phyloP scores from a whole-genome alignment of 2,888 invertebrate species.

The Brachylomia viminalis region DNA sequence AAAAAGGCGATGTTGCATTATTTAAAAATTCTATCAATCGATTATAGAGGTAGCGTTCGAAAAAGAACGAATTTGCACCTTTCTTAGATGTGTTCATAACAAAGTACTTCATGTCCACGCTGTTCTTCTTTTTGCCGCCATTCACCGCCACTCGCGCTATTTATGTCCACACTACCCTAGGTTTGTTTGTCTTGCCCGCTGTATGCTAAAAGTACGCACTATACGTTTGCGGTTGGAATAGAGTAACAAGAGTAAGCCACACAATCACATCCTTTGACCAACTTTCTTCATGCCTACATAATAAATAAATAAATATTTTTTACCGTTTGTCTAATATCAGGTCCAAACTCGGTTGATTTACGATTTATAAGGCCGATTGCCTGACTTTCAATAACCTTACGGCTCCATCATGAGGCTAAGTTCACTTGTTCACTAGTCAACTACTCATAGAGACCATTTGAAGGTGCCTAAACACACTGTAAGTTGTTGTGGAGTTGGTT shows the following conservation, averaged over 20 bases:
- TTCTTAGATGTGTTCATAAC: not conserved
- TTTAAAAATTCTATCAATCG: slow-evolving; percentile 17
- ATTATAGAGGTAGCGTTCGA: slow-evolving; percentile 20
- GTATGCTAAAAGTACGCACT: not conserved
- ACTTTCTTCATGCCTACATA: not conserved
- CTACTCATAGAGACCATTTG: too few species aligned
- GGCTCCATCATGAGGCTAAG: not conserved
- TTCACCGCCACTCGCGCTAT: not conserved
- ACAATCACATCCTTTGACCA: not conserved
- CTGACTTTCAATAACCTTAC: not conserved
- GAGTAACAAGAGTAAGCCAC: too few species aligned
- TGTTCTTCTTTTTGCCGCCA: not conserved
- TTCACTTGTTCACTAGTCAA: not conserved
- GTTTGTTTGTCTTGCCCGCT: not conserved
- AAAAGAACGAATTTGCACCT: not conserved
- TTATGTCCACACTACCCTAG: not conserved
- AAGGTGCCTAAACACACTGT: not conserved
- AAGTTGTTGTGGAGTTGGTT: not conserved
- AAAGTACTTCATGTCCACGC: not conserved
- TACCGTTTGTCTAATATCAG: too few species aligned
- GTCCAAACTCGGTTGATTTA: too few species aligned
- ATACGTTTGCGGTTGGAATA: not conserved
- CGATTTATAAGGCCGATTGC: too few species aligned
- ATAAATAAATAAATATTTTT: too few species aligned
- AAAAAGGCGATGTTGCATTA: slow-evolving; percentile 38